Conservation (phyloP, 1,140 invertebrate species). For the Octopus sinensis region DNA sequence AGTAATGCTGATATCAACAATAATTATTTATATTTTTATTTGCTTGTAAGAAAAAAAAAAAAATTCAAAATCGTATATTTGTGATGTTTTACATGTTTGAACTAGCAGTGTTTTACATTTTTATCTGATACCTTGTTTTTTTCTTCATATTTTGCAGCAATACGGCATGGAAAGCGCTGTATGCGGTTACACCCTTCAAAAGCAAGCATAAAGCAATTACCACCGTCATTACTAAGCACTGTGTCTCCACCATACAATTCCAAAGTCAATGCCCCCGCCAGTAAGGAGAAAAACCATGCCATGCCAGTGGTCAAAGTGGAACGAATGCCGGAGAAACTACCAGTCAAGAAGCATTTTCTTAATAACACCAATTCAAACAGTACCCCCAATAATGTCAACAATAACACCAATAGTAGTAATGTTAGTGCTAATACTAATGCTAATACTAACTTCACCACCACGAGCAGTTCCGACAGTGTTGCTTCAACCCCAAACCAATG, state of each 20-base stretch:
- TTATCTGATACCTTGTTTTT: neutral
- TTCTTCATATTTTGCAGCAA: neutral
- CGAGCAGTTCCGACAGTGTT: slow-evolving; percentile 4
- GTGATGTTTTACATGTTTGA: too few relatives aligned
- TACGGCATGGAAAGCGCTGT: slow-evolving; percentile 11
- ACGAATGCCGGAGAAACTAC: slow-evolving; percentile 40
- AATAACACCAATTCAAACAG: slow-evolving; percentile 25
- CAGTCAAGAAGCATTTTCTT: slow-evolving; percentile 19
- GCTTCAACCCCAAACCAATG: neutral
- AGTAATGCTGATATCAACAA: too few relatives aligned
- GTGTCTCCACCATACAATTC: slow-evolving; percentile 23
- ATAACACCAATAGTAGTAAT: slow-evolving; percentile 18
- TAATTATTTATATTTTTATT: too few relatives aligned
- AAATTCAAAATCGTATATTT: too few relatives aligned
- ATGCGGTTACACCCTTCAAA: slow-evolving; percentile 25
- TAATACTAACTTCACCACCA: slow-evolving; percentile 16
- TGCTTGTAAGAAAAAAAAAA: too few relatives aligned
- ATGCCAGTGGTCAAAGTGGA: slow-evolving; percentile 56
- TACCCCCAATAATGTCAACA: slow-evolving; percentile 20
- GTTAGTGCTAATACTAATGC: slow-evolving; percentile 15
- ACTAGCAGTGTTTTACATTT: too few relatives aligned
- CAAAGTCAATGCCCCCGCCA: slow-evolving; percentile 24
- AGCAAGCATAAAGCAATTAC: slow-evolving; percentile 46
- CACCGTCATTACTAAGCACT: slow-evolving; percentile 31
- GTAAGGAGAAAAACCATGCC: slow-evolving; percentile 37